Base-by-base conservation (phyloP, 1,140 invertebrate species). In the Cydia pomonella region DNA sequence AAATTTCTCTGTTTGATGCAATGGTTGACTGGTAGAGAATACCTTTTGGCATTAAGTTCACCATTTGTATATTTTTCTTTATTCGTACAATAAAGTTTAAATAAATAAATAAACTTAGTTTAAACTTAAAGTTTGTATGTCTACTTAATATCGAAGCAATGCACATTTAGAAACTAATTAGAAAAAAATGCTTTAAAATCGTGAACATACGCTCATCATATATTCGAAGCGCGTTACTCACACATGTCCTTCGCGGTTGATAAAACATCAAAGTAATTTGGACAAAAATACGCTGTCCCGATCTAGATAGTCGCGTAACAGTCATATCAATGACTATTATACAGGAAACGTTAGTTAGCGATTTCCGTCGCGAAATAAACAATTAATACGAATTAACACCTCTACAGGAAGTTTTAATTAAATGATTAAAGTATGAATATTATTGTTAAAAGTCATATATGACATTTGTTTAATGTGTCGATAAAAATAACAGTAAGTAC, bases 331-430 rank as follows among this genome's bases (percentile, higher is more conserved):
- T 63, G 21, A 27, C 62, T 27, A 63, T 66, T 66, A 66, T 66
- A 66, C 63, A 27, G 63, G 63, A 66, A 66, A 27, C 63, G 63
- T 27, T 66, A 18, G 63, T 66, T 66, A 66, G 63, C 63, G 63
- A 66, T 66, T 29, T 66, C 63, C 63, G 25, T 16, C 63, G 16
- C 63, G 29, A 66, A 66, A 66, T 66, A 66, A 66, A 66, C 63
- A 66, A 66, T 66, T 66, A 66, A 66, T 29, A 66, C 29, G 63
- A 66, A 66, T 66, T 66, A 66, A 66, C 63, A 66, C 63, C 63
- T 66, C 9, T n/a, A 38, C 25, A 66, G 63, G 63, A 66, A 33
- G 63, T 66, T 16, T 13, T 29, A 27, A 66, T 66, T 5, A 66
- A 16, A 25, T 27, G 62, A 9, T 23, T 21, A 27, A 13, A 53